A percentile compares a stretch with the other conserved stretches of the same genome.
Conservation (phyloP, 2,888 invertebrate species). For the Cecidostiba fungosa region DNA sequence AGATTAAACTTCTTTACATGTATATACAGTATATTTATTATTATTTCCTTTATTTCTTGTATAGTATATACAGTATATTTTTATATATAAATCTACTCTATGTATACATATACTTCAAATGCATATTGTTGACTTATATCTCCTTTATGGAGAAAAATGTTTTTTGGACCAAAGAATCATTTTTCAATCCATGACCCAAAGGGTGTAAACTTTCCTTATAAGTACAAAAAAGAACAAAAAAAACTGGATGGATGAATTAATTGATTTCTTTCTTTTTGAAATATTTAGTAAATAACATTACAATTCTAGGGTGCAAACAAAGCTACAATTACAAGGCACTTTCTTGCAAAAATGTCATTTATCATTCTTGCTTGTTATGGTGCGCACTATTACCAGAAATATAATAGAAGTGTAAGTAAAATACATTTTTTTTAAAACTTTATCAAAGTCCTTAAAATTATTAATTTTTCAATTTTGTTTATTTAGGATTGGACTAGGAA, state of each 20-base stretch:
- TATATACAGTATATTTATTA: neutral
- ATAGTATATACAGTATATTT: no score
- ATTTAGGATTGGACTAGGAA: slow-evolving; percentile 89
- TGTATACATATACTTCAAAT: no score
- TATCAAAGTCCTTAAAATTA: neutral
- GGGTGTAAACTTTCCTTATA: no score
- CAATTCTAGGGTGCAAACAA: slow-evolving; percentile 83
- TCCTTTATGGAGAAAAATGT: no score
- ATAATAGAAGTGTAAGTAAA: slow-evolving; percentile 87
- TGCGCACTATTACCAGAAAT: slow-evolving; percentile 90
- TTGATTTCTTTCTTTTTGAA: neutral
- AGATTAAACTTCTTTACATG: no score
- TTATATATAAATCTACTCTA: no score
- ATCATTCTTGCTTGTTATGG: slow-evolving; percentile 81
- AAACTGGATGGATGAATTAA: neutral
- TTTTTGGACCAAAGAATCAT: no score
- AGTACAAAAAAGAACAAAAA: no score
- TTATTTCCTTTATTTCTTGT: no score
- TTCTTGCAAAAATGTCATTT: slow-evolving; percentile 83
- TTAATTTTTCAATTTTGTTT: slow-evolving; percentile 43
- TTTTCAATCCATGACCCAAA: no score
- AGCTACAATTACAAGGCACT: slow-evolving; percentile 83
- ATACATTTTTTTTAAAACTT: slow-evolving; percentile 24
- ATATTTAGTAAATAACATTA: neutral
- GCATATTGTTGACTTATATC: no score